phyloP scores from a whole-genome alignment of 1,140 invertebrate species.

The Leptoteleia sp. region DNA sequence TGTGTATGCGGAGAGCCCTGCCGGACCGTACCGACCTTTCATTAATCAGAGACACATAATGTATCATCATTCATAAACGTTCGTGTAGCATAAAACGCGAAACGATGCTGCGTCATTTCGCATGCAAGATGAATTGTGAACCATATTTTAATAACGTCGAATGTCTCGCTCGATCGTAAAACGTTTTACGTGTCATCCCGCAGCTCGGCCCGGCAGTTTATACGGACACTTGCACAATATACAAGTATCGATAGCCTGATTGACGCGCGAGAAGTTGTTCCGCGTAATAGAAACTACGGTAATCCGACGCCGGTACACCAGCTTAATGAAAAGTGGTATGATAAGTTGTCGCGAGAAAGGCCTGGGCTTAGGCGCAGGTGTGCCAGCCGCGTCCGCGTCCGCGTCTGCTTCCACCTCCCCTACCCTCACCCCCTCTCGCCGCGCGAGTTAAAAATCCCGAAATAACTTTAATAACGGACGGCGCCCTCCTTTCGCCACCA shows the following conservation, averaged over 20 bases:
- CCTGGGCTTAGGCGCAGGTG: slow-evolving; percentile 18
- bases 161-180: slow-evolving; percentile 29
- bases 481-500: slow-evolving; percentile 14
- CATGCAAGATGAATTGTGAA: slow-evolving; percentile 46
- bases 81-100: slow-evolving; percentile 29
- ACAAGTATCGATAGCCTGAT: slow-evolving; percentile 29
- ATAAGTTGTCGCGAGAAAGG: slow-evolving; percentile 42
- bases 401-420: too few species aligned
- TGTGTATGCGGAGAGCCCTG: too few species aligned
- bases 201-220: slow-evolving; percentile 10
- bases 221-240: slow-evolving; percentile 25
- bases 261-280: slow-evolving; percentile 40
- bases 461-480: slow-evolving; percentile 1
- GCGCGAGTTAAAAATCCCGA: slow-evolving; percentile 22
- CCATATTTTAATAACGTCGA: slow-evolving; percentile 39
- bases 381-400: too few species aligned
- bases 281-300: slow-evolving; percentile 35
- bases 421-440: too few species aligned
- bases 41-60: slow-evolving; percentile 48
- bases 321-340: slow-evolving; percentile 51
- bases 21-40: slow-evolving; percentile 27
- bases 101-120: slow-evolving; percentile 31
- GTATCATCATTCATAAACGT: slow-evolving; percentile 42
- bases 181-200: slow-evolving; percentile 29
- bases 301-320: slow-evolving; percentile 25